Evolutionary conservation across 1,140 invertebrate species (phyloP), one percentile per base, ranked within the genome.

Genomic region (Hycleus phaleratus): DNA sequence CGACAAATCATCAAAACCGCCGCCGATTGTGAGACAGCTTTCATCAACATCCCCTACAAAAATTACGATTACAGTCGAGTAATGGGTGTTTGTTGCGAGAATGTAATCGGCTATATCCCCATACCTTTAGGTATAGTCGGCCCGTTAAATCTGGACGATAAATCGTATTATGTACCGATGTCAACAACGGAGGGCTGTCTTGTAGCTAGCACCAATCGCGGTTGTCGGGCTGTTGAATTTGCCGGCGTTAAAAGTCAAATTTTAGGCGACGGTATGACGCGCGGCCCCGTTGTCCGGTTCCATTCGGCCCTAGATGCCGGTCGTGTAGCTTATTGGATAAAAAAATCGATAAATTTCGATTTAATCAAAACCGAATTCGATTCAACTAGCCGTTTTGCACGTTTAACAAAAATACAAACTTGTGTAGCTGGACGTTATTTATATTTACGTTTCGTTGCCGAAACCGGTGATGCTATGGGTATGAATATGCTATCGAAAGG

Each of bases 401-500:
- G 87, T 26, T 79, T 98, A 1, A 82, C 85, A 60, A 86, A 85
- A 67, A 79, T 97, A 8, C 83, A 90, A 44, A 78, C 87, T 18
- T 81, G 84, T 26, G 86, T 95, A 56, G 91, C 91, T 49, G 95
- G 94, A 0, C 82, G 90, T 26, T 83, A 87, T 59, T 72, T 98
- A 3, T 97, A 92, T 71, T 83, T 98, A 43, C 81, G 97, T 57
- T 99, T 98, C 77, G 85, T 90, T 38, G 94, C 95, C 0, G 84
- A 81, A 18, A 98, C 97, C 2, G 97, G 97, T 5, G 97, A 99
- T 74, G 97, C 97, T 0, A 99, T 99, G 97, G 97, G 97, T 26
- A 99, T 99, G 97, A 99, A 99, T 73, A 99, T 99, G 96, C 78
- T 98, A 0, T 97, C 94, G 0, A 98, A 98, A 79, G 92, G 91